Conservation (phyloP, 2,888 invertebrate species). For the Trilocha varians region DNA sequence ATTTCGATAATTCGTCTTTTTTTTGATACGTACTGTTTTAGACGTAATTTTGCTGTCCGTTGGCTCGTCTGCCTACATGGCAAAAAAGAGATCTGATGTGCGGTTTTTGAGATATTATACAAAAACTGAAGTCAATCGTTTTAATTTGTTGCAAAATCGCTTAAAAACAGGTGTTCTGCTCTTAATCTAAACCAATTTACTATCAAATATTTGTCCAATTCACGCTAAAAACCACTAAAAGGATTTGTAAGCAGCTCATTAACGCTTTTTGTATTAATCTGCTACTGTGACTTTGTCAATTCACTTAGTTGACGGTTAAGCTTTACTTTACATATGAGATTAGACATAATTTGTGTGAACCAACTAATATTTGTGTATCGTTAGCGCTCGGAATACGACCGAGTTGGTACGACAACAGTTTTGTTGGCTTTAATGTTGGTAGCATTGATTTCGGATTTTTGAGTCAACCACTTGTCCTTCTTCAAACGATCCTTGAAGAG, state of each 20-base stretch:
- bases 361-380: constrained; percentile 66
- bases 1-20: no score
- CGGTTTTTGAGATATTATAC: no score
- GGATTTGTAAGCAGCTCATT: constrained; percentile 17
- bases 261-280: constrained; percentile 6
- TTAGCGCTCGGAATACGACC: constrained; percentile 49
- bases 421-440: not conserved
- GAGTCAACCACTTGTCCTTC: no score
- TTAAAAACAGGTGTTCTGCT: no score
- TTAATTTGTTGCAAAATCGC: no score
- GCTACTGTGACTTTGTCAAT: constrained; percentile 52
- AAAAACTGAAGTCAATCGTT: no score
- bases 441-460: no score
- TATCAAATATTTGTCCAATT: constrained; percentile 14
- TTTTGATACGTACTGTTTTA: no score
- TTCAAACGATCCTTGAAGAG: no score
- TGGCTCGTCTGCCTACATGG: no score
- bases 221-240: constrained; percentile 3
- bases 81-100: no score
- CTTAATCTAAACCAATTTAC: not conserved
- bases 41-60: no score
- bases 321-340: constrained; percentile 62
- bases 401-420: constrained; percentile 9
- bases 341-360: constrained; percentile 67
- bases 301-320: constrained; percentile 67